Evolutionary conservation across 2,113 vertebrate genomes (phyloP), one percentile per base, ranked within the genome.

Genomic region (Progne subis): DNA sequence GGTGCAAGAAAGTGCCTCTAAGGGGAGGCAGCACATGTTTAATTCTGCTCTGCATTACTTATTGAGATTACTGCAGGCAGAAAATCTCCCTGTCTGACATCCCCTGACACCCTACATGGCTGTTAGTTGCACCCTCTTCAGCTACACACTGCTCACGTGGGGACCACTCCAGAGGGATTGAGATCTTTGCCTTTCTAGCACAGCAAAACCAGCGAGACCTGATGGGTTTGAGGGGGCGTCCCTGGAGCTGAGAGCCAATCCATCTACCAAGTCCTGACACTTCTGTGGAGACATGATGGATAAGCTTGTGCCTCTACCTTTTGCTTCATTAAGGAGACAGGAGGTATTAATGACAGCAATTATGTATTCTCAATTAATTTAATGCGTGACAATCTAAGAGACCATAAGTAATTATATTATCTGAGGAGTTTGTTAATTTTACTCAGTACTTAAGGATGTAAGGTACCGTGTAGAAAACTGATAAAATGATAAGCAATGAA

Each of bases 331-430:
- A 90, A 63, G n/a, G 52, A 89, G 71, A 92, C 67, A 85, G 68
- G 46, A 64, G 70, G 59, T 91, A 89, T 95, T 94, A 92, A 91
- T 88, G 85, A 78, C 41, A 90, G 70, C 68, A 93, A 75, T 91
- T 96, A 92, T 5, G 2, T 57, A 77, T 82, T 90, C 68, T 57
- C 69, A 65, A 63, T 80, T 95, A 85, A 92, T 92, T 92, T 88
- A 85, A 88, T 50, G 44, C 25, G 28, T 60, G 59, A 23, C 47
- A 81, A 56, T 56, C 23, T 18, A 53, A 84, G 46, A 82, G 18
- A 55, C 55, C 49, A 15, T 71, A 75, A 75, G 25, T 87, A 84
- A 96, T 76, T 79, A 32, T 16, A 68, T 61, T 83, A 81, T 64
- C 24, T 43, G 64, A 72, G 34, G 68, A 85, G 26, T 81, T 68